These are phyloP conservation scores for Marmota monax DNA, from an alignment of 2,113 vertebrate genomes.

Conservation along the genomic window DNA sequence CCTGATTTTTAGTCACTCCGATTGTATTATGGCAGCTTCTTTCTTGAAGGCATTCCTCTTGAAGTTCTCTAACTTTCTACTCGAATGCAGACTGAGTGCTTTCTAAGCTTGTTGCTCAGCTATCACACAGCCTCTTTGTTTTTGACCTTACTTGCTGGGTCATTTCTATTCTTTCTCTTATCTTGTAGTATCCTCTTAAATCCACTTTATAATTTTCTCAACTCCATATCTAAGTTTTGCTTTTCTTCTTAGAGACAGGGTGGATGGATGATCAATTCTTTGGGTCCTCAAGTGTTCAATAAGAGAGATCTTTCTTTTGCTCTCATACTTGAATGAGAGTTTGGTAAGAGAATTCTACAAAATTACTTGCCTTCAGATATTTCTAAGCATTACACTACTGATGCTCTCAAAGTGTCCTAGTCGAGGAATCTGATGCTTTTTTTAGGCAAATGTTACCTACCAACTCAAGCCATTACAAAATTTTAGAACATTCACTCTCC, in stretches of 20 bases:
- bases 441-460: not conserved
- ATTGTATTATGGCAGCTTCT: not conserved
- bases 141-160: not conserved
- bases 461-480: not conserved
- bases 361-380: slow-evolving; percentile 24
- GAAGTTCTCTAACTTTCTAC: not conserved
- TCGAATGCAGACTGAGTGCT: not conserved
- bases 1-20: not conserved
- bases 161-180: not conserved
- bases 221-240: not conserved
- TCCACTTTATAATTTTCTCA: not conserved
- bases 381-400: not conserved
- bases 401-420: not conserved
- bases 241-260: not conserved
- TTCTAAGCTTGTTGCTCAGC: not conserved
- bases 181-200: not conserved
- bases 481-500: not conserved
- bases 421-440: slow-evolving; percentile 8
- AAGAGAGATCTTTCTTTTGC: slow-evolving; percentile 15
- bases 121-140: not conserved
- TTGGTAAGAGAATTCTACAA: slow-evolving; percentile 51
- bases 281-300: not conserved
- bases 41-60: not conserved
- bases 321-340: not conserved
- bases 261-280: not conserved